These are phyloP conservation scores for Drosophila mauritiana DNA, from an alignment of 1,140 invertebrate species.

Conservation along the genomic window DNA sequence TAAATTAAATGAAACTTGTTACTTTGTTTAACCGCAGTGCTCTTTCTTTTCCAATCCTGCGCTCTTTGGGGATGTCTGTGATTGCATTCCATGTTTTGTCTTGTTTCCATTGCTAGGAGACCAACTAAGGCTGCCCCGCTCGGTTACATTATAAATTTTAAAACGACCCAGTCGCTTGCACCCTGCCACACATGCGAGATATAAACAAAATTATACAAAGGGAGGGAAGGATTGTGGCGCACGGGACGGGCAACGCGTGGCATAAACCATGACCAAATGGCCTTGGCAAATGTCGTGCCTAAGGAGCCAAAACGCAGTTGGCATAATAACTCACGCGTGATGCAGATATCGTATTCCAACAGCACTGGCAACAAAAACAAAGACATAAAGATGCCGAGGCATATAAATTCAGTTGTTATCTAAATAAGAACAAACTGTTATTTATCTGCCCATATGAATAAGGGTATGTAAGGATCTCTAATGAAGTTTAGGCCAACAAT, in stretches of 20 bases:
- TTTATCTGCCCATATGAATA: neutral
- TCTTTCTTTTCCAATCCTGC: constrained; percentile 30
- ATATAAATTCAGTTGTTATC: constrained; percentile 31
- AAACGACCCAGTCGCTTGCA: constrained; percentile 57
- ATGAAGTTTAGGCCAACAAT: neutral
- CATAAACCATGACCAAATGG: constrained; percentile 74
- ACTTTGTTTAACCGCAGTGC: constrained; percentile 3
- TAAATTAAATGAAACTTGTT: too few relatives aligned
- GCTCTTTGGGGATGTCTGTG: constrained; percentile 73
- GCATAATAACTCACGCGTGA: constrained; percentile 78
- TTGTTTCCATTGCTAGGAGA: constrained; percentile 45
- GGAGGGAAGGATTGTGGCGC: constrained; percentile 9
- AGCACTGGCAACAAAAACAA: constrained; percentile 13
- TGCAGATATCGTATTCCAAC: constrained; percentile 58
- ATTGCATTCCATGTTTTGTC: constrained; percentile 76
- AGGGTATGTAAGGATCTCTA: neutral
- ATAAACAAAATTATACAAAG: constrained; percentile 74
- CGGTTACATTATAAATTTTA: constrained; percentile 80
- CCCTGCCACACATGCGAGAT: constrained; percentile 29
- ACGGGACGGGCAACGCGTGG: constrained; percentile 2
- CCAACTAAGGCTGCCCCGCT: constrained; percentile 39
- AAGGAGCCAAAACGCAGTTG: constrained; percentile 76
- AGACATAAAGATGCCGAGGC: constrained; percentile 27
- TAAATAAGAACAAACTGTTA: constrained; percentile 33
- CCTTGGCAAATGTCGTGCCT: constrained; percentile 79